Percentiles rank a stretch among this genome's conserved stretches.
These are phyloP conservation scores for Sardina pilchardus DNA, from an alignment of 2,113 vertebrate genomes.

Conservation along the genomic window DNA sequence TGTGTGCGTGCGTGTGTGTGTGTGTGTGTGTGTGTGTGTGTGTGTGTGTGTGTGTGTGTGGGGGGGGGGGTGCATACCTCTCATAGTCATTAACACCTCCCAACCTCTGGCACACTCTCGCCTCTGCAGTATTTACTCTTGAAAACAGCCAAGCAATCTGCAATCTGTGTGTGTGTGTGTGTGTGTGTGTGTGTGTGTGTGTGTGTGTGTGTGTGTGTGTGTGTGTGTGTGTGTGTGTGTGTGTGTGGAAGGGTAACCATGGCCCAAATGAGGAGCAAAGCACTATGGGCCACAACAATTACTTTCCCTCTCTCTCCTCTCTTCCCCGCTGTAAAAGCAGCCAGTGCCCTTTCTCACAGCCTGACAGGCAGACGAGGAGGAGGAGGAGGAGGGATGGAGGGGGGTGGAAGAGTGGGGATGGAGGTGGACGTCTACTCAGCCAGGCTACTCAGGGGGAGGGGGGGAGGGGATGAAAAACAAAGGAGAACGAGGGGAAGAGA, in stretches of 20 bases:
- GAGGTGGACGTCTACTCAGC: background rate
- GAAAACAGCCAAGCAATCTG: background rate
- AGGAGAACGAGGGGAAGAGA: background rate
- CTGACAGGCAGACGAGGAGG: background rate
- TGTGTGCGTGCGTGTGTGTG: constrained; percentile 17
- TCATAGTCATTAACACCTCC: background rate
- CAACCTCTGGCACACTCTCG: background rate
- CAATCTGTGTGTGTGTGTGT: background rate
- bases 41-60: constrained; percentile 8
- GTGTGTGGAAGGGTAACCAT: too few species aligned
- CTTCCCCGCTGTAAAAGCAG: background rate
- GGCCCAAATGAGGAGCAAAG: background rate
- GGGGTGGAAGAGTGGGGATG: background rate
- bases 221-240: background rate
- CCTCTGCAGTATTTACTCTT: background rate
- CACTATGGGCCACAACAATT: background rate
- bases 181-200: too few species aligned
- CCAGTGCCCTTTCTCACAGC: background rate
- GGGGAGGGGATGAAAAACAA: background rate
- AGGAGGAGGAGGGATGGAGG: background rate
- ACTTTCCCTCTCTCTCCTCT: background rate
- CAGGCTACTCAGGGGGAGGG: background rate
- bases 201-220: background rate
- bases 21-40: constrained; percentile 1
- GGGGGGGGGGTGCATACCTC: background rate